Percentiles rank a stretch among this genome's conserved stretches.
phyloP scores from a whole-genome alignment of 23 tunicate species.

The Trididemnum miniatum region DNA sequence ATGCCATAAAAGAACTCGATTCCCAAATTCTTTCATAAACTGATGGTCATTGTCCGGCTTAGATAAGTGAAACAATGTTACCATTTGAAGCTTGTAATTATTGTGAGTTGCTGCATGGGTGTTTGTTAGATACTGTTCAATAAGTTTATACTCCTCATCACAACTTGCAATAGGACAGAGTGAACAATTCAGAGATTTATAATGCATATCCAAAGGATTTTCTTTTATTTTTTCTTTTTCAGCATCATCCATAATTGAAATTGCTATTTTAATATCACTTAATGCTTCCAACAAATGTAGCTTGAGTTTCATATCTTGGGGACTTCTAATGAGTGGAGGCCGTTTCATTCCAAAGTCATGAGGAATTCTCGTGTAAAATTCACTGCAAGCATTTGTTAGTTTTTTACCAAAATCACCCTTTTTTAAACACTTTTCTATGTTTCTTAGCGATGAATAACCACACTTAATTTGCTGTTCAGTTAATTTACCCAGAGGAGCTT shows the following conservation, averaged over 20 bases:
- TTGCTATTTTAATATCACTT: slow-evolving; percentile 63
- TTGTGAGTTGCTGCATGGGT: slow-evolving; percentile 82
- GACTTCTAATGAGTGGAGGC: slow-evolving; percentile 57
- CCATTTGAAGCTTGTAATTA: slow-evolving; percentile 42
- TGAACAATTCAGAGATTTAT: slow-evolving; percentile 58
- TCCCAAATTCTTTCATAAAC: slow-evolving; percentile 47
- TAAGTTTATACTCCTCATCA: slow-evolving; percentile 38
- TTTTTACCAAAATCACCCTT: slow-evolving; percentile 5
- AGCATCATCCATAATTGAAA: slow-evolving; percentile 51
- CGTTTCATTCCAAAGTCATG: slow-evolving; percentile 87
- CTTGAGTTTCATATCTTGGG: slow-evolving; percentile 43
- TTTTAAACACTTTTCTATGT: slow-evolving; percentile 41
- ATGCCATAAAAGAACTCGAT: slow-evolving; percentile 77
- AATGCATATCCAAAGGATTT: slow-evolving; percentile 41
- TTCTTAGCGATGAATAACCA: slow-evolving; percentile 59
- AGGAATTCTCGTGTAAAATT: slow-evolving; percentile 89
- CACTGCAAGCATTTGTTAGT: slow-evolving; percentile 65
- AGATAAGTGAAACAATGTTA: slow-evolving; percentile 41
- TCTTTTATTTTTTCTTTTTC: slow-evolving; percentile 22
- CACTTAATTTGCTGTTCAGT: slow-evolving; percentile 64
- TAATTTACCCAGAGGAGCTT: slow-evolving; percentile 81
- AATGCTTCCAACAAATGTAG: slow-evolving; percentile 73
- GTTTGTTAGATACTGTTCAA: slow-evolving; percentile 37
- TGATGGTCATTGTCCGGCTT: slow-evolving; percentile 31
- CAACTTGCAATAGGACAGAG: slow-evolving; percentile 27